A percentile compares a stretch with the other conserved stretches of the same genome.
phyloP scores from a whole-genome alignment of 2,888 invertebrate genomes.

The Dorcus parallelipipedus region DNA sequence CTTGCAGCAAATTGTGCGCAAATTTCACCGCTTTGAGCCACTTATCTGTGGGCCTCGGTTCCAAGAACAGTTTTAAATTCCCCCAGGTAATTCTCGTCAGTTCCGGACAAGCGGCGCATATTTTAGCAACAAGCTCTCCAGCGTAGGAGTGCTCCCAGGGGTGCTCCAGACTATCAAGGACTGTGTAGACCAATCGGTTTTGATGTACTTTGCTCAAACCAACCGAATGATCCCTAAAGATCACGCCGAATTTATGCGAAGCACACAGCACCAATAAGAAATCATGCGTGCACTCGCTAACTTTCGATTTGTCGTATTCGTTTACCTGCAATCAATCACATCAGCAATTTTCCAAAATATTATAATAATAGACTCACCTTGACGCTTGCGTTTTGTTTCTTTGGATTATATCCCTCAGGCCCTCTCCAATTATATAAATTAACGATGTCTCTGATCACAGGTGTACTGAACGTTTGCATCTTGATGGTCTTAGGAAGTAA shows the following conservation, averaged over 20 bases:
- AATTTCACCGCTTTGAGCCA: slow-evolving; percentile 55
- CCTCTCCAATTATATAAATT: slow-evolving; percentile 75
- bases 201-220: slow-evolving; percentile 57
- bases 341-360: not conserved
- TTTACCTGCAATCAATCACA: slow-evolving; percentile 32
- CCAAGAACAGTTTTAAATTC: slow-evolving; percentile 59
- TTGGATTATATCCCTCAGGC: slow-evolving; percentile 53
- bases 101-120: slow-evolving; percentile 68
- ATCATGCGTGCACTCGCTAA: slow-evolving; percentile 60
- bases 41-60: slow-evolving; percentile 55
- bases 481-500: slow-evolving; percentile 70
- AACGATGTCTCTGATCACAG: slow-evolving; percentile 63
- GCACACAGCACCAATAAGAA: slow-evolving; percentile 74
- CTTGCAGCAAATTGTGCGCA: slow-evolving; percentile 48
- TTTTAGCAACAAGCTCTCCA: slow-evolving; percentile 60
- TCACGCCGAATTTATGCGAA: slow-evolving; percentile 72
- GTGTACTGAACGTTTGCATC: slow-evolving; percentile 66
- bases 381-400: slow-evolving; percentile 36
- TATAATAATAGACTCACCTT: slow-evolving; percentile 6
- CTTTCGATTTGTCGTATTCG: slow-evolving; percentile 51
- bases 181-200: slow-evolving; percentile 60
- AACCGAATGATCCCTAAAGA: slow-evolving; percentile 66
- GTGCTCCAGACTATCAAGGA: slow-evolving; percentile 61
- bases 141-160: slow-evolving; percentile 70
- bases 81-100: slow-evolving; percentile 61